Evolutionary conservation across 2,888 invertebrate species (phyloP).

Genomic region (Thecophora atra): DNA sequence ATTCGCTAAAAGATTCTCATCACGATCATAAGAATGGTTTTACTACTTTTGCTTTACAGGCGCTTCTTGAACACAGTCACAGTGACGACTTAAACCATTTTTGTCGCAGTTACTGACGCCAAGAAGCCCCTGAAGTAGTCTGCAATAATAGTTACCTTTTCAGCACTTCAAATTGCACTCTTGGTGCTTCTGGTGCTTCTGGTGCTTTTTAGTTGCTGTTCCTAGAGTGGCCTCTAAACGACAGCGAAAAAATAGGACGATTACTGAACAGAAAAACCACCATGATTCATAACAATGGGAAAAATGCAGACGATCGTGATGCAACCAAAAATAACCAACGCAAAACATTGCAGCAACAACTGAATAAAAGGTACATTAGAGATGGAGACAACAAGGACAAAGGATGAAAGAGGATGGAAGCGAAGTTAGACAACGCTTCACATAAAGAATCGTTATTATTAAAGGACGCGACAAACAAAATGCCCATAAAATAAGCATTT

Average conservation of each 20-base stretch:
- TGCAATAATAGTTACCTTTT: conserved; percentile 10
- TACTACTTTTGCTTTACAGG: conserved; percentile 29
- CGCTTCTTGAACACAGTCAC: conserved; percentile 14
- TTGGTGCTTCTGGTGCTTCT: not conserved
- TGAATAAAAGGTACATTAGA: too few species aligned
- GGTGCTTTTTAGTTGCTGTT: conserved; percentile 15
- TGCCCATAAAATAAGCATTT: conserved; percentile 35
- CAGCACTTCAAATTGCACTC: not conserved
- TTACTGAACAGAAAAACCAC: not conserved
- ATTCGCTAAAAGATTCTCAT: conserved; percentile 23
- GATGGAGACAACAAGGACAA: too few species aligned
- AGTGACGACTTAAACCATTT: conserved; percentile 32
- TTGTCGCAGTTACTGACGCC: conserved; percentile 36
- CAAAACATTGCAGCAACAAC: conserved; percentile 24
- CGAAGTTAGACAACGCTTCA: not conserved
- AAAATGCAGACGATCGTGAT: conserved; percentile 27
- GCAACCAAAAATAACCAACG: conserved; percentile 18
- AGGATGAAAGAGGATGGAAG: too few species aligned
- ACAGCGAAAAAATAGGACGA: not conserved
- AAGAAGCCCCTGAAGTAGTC: conserved; percentile 3
- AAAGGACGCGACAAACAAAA: conserved; percentile 11
- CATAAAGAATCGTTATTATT: conserved; percentile 4
- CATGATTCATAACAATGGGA: conserved; percentile 28
- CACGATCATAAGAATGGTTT: conserved; percentile 27
- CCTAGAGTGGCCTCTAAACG: not conserved